Conservation (phyloP, 2,888 invertebrate genomes). For the Platerodrilus igneus region DNA sequence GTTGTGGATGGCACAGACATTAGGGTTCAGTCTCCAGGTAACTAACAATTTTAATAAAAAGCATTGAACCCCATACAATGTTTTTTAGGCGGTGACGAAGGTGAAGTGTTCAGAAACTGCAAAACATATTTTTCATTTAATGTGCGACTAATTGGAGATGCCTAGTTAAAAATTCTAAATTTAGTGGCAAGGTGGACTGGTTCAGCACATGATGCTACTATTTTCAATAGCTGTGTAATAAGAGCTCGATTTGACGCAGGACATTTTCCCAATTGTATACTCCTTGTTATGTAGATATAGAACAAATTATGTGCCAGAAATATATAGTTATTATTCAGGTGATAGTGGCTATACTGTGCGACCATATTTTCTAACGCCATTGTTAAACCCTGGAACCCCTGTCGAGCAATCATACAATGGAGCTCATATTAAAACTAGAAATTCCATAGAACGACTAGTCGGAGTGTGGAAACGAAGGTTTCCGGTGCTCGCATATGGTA, state of each 20-base stretch:
- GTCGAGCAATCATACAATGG: slow-evolving; percentile 13
- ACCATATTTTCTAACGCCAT: slow-evolving; percentile 16
- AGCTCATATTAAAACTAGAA: slow-evolving; percentile 32
- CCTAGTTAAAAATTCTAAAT: too few species aligned
- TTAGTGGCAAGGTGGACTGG: too few species aligned
- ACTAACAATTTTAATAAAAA: too few species aligned
- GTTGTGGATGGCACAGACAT: too few species aligned
- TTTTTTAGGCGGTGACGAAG: too few species aligned
- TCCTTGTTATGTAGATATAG: slow-evolving; percentile 1
- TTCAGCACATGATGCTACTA: too few species aligned
- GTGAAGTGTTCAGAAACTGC: too few species aligned
- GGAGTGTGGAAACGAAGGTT: too few species aligned
- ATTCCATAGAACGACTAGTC: slow-evolving; percentile 22
- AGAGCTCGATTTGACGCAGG: slow-evolving; percentile 3
- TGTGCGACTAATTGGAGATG: too few species aligned
- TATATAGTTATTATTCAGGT: slow-evolving; percentile 22
- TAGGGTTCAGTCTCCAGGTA: too few species aligned
- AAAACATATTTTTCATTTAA: too few species aligned
- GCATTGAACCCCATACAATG: too few species aligned
- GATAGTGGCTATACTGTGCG: slow-evolving; percentile 20
- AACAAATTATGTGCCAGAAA: background rate
- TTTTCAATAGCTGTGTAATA: background rate
- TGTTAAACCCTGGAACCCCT: slow-evolving; percentile 5
- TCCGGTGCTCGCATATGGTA: slow-evolving; percentile 18
- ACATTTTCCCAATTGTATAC: slow-evolving; percentile 7